Evolutionary conservation across 2,888 invertebrate species (phyloP), one percentile per base, ranked within the genome.

Genomic region (Drosophila barbarae): DNA sequence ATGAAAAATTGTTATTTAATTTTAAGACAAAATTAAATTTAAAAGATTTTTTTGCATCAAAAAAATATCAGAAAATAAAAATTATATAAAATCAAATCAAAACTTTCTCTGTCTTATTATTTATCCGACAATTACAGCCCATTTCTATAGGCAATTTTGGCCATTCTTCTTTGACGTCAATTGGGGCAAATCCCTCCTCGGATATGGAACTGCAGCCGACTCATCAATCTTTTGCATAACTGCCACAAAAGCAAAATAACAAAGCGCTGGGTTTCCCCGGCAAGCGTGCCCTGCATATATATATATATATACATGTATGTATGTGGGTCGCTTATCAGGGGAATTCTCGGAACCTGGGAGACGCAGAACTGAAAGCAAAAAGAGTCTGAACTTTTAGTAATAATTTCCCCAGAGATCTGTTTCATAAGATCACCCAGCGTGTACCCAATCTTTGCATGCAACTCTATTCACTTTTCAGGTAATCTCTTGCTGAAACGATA

Each of bases 1-100:
- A 12, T 39, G 2, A 18, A 21, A 41, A 73, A 72, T 77, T 79
- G 75, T 81, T 77, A 69, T 54, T 71, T 83, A 83, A 72, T 72
- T 67, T 67, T 80, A 80, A 77, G 69, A 3, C 1, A 10, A 34
- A 76, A 73, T 64, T 69, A 70, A 61, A 76, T 68, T 18, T 18
- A 58, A 72, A 77, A 35, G 56, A 53, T 70, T 79, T 73, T 84
- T 77, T 26, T 54, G 63, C 57, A 53, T 53, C 38, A 36, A 42
- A 54, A 54, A 32, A 10, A 54, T 39, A 39, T 21, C 9, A 13
- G 36, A 47, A 70, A 64, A 61, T 47, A 63, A 60, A 26, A 47
- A 53, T 54, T 5, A 1, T 2, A 41, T 26, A 2, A 23, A 21
- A 21, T 8, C 64, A 63, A 58, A 53, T 8, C 1, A 4, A 73